Evolutionary conservation across 2,888 invertebrate genomes (phyloP).

Genomic region (Tanytarsus gracilentus): DNA sequence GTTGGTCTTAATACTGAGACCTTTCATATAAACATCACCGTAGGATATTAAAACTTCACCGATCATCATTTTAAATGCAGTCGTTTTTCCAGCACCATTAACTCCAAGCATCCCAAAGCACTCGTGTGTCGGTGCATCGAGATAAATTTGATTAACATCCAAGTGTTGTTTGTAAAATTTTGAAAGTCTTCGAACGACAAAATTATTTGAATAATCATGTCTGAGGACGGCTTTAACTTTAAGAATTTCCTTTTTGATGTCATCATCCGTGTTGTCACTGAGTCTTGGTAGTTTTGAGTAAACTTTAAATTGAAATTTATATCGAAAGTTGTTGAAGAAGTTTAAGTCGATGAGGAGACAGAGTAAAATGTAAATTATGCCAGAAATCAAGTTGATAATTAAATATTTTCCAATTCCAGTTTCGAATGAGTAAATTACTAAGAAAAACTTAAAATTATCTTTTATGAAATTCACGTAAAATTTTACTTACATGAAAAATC

Average conservation of each 20-base stretch:
- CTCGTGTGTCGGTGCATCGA: conserved; percentile 45
- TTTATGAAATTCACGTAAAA: too few species aligned
- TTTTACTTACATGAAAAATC: too few species aligned
- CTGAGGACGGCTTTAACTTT: conserved; percentile 34
- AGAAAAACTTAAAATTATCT: not conserved
- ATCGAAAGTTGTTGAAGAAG: not conserved
- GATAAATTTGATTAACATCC: conserved; percentile 62
- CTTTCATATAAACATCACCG: conserved; percentile 46
- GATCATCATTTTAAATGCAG: conserved; percentile 59
- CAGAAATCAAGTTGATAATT: not conserved
- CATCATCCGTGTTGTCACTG: conserved; percentile 34
- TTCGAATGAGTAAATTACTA: too few species aligned
- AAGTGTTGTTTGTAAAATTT: conserved; percentile 60
- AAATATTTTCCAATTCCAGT: conserved; percentile 3
- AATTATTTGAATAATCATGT: conserved; percentile 39
- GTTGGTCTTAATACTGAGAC: conserved; percentile 37
- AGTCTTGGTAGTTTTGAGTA: not conserved
- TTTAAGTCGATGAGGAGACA: not conserved
- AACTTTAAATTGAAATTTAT: not conserved
- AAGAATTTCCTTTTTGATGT: conserved; percentile 38
- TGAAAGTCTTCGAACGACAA: conserved; percentile 52
- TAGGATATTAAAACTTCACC: conserved; percentile 49
- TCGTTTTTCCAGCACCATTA: conserved; percentile 58
- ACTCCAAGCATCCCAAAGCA: conserved; percentile 56
- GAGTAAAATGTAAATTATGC: not conserved